These are phyloP conservation scores for Hemicrepidius hirtus DNA, from an alignment of 2,888 invertebrate species.

Conservation along the genomic window DNA sequence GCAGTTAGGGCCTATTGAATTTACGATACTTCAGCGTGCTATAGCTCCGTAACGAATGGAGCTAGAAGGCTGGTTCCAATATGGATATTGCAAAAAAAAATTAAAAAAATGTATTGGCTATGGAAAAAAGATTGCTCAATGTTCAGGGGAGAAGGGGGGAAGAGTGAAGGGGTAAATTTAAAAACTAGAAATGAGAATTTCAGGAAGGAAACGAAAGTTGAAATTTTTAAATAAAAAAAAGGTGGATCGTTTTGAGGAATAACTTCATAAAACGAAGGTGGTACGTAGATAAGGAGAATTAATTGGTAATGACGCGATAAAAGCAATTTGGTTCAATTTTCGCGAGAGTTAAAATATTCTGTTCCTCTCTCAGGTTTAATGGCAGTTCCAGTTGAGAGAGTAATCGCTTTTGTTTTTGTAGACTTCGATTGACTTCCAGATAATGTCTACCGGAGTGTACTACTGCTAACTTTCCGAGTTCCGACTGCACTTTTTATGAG, in stretches of 20 bases:
- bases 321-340: slow-evolving; percentile 39
- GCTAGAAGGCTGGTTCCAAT: no score
- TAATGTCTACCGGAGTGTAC: slow-evolving; percentile 51
- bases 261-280: slow-evolving; percentile 9
- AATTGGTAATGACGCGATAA: slow-evolving; percentile 36
- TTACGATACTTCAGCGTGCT: no score
- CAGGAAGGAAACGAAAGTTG: no score
- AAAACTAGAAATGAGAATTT: no score
- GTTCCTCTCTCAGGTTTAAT: slow-evolving; percentile 36
- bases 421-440: slow-evolving; percentile 53
- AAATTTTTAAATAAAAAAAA: neutral
- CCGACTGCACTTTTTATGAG: slow-evolving; percentile 51
- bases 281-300: slow-evolving; percentile 15
- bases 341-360: slow-evolving; percentile 37
- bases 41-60: no score
- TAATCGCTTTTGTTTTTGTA: slow-evolving; percentile 39
- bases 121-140: no score
- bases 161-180: no score
- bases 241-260: neutral
- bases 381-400: slow-evolving; percentile 32
- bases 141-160: no score
- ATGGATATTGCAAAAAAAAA: no score
- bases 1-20: no score
- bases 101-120: no score
- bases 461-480: slow-evolving; percentile 47